Evolutionary conservation across 2,113 vertebrate genomes (phyloP).

Genomic region (Centropristis striata): DNA sequence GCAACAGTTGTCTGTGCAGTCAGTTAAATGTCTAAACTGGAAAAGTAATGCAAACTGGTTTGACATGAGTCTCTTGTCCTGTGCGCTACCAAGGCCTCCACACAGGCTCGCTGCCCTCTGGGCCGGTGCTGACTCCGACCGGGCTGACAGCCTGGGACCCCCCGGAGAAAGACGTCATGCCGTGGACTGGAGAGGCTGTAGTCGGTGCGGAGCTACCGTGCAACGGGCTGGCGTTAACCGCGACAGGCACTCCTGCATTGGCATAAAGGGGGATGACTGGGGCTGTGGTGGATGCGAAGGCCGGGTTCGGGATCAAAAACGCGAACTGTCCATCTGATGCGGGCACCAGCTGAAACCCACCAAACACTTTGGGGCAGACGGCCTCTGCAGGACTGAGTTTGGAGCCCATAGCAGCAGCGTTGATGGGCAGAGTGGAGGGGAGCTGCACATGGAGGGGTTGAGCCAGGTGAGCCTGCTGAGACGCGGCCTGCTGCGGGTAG

Average conservation of each 20-base stretch:
- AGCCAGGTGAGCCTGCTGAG: conserved; percentile 85
- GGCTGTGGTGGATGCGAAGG: conserved; percentile 82
- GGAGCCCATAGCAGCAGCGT: conserved; percentile 80
- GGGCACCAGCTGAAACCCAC: conserved; percentile 89
- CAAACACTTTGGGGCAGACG: conserved; percentile 88
- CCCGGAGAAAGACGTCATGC: conserved; percentile 90
- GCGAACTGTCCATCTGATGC: conserved; percentile 91
- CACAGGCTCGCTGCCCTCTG: conserved; percentile 89
- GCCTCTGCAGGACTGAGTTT: conserved; percentile 88
- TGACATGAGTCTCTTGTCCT: conserved; percentile 33
- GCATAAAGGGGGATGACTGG: conserved; percentile 86
- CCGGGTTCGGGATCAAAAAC: conserved; percentile 89
- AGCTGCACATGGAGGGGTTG: conserved; percentile 92
- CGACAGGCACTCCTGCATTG: conserved; percentile 85
- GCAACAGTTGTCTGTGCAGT: conserved; percentile 50
- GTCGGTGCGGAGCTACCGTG: conserved; percentile 74
- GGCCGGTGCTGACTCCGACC: conserved; percentile 80
- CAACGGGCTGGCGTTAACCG: conserved; percentile 78
- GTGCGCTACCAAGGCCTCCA: conserved; percentile 93
- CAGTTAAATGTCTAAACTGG: conserved; percentile 52
- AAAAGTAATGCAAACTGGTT: conserved; percentile 53
- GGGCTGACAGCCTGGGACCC: conserved; percentile 87
- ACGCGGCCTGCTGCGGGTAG: conserved; percentile 82
- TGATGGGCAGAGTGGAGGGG: conserved; percentile 86
- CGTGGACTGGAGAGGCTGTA: conserved; percentile 88